phyloP scores from a whole-genome alignment of 2,113 vertebrate genomes.

The Naja naja region DNA sequence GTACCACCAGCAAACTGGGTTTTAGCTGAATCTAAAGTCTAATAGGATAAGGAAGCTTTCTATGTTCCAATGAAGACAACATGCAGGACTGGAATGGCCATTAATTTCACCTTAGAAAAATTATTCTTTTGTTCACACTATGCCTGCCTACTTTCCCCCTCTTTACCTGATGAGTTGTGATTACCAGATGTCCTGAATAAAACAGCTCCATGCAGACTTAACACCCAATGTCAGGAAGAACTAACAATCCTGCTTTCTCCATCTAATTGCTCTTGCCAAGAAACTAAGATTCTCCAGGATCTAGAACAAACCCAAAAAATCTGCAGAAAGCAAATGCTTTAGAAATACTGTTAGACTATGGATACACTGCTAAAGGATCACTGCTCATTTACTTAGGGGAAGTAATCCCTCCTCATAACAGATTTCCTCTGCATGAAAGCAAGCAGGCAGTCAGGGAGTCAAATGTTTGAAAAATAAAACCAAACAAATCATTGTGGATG shows the following conservation, averaged over 20 bases:
- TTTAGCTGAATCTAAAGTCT: not conserved
- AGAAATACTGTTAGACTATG: not conserved
- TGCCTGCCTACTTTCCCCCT: not conserved
- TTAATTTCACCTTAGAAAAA: not conserved
- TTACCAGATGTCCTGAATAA: not conserved
- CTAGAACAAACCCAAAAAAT: not conserved
- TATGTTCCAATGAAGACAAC: not conserved
- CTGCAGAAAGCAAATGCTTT: not conserved
- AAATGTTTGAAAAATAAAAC: constrained; percentile 16
- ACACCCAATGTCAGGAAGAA: not conserved
- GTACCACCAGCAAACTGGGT: not conserved
- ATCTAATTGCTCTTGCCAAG: not conserved
- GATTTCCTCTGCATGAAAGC: constrained; percentile 25
- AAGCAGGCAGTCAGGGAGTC: constrained; percentile 23
- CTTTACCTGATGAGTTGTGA: not conserved
- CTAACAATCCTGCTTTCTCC: accelerated
- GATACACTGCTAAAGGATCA: constrained; percentile 1
- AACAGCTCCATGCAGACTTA: not conserved
- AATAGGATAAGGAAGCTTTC: not conserved
- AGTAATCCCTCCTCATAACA: constrained; percentile 4
- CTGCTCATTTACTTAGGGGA: constrained; percentile 2
- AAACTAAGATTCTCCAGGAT: not conserved
- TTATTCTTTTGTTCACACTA: not conserved
- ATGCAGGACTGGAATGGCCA: not conserved
- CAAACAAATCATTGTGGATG: constrained; percentile 8